Evolutionary conservation across 2,113 vertebrate species (phyloP).

Genomic region (Strix uralensis): DNA sequence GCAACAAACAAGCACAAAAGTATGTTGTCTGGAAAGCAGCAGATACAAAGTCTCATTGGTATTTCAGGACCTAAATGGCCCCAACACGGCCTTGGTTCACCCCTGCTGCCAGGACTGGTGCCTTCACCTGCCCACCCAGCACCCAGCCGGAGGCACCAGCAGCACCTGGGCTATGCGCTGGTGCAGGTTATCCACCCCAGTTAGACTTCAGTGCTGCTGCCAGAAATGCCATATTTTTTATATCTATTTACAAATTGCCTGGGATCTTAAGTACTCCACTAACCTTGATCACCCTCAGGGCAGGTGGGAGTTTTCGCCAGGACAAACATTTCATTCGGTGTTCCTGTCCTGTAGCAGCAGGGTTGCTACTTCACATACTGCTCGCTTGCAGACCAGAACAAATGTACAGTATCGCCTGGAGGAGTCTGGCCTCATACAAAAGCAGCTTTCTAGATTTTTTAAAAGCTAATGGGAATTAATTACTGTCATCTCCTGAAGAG

Average conservation of each 20-base stretch:
- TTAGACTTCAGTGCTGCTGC: neutral
- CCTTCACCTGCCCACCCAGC: neutral
- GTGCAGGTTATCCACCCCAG: neutral
- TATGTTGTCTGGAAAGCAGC: neutral
- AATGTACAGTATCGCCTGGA: rapidly evolving
- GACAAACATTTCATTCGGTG: neutral
- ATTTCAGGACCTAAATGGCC: neutral
- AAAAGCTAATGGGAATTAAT: neutral
- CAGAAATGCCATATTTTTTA: neutral
- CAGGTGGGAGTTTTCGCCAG: neutral
- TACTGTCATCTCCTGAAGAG: neutral
- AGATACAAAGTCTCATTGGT: neutral
- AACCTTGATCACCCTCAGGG: neutral
- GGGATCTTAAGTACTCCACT: neutral
- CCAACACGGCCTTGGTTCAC: rapidly evolving
- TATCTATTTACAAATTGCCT: neutral
- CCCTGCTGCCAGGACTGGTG: neutral
- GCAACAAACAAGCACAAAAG: neutral
- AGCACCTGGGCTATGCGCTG: rapidly evolving
- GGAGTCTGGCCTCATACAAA: neutral
- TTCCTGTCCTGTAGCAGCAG: neutral
- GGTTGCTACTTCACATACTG: rapidly evolving
- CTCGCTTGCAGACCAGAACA: neutral
- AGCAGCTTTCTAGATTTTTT: neutral
- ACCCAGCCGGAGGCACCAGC: neutral